Evolutionary conservation across 53 echinoderm and acorn worm species (phyloP).

Genomic region (Arbacia lixula): DNA sequence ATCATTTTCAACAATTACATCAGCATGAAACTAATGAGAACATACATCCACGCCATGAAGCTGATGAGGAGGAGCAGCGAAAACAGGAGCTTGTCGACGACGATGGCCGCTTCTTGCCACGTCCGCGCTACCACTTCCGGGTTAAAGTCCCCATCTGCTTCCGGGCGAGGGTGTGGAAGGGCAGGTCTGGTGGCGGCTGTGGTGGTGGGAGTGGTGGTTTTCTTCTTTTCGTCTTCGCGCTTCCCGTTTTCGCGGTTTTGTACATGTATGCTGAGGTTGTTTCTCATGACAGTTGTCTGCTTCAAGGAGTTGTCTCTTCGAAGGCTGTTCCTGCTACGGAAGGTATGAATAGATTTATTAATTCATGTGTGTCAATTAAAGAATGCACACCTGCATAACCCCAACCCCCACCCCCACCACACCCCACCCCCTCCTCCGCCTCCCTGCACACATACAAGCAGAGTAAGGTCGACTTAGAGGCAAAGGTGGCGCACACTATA

Average conservation of each 20-base stretch:
- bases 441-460: too few species aligned
- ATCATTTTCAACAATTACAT: background rate
- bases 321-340: too few species aligned
- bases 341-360: too few species aligned
- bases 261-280: background rate
- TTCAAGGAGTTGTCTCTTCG: background rate
- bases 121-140: slow-evolving; percentile 19
- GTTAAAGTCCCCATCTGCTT: slow-evolving; percentile 35
- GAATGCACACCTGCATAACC: too few species aligned
- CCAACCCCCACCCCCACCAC: too few species aligned
- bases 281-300: background rate
- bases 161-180: background rate
- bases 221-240: background rate
- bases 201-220: background rate
- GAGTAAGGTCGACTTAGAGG: too few species aligned
- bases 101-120: slow-evolving; percentile 37
- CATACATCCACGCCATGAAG: slow-evolving; percentile 27
- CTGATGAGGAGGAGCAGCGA: background rate
- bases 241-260: background rate
- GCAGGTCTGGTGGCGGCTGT: too few species aligned
- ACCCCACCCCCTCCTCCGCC: too few species aligned
- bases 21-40: slow-evolving; percentile 11
- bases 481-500: too few species aligned
- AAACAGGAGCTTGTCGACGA: slow-evolving; percentile 35
- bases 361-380: too few species aligned